Evolutionary conservation across 2,113 vertebrate species (phyloP), one percentile per base, ranked within the genome.

Genomic region (Xiphophorus couchianus): DNA sequence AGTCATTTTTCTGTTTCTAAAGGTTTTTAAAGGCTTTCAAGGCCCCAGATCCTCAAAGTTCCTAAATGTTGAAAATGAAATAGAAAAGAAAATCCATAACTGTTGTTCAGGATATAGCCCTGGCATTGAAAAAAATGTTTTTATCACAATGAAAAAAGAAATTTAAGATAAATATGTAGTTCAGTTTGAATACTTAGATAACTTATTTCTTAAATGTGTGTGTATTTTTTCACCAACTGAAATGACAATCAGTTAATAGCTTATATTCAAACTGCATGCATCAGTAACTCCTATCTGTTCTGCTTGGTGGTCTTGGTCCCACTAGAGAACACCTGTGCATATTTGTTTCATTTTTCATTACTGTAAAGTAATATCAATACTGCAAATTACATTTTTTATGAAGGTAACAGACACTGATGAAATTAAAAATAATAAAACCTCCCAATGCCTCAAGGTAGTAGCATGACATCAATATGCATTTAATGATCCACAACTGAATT

Each of bases 331-430:
- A 37, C 74, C 79, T 78, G 3, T 65, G 37, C 19, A 80, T 84
- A 74, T 88, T 81, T 80, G 61, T 84, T 77, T 71, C 44, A 83
- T 78, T 88, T 92, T 87, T 67, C 75, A 93, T 90, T 81, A 89
- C 86, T 67, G 80, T 77, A 78, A 85, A 74, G 37, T 79, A 61
- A 12, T 81, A 81, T 85, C 74, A 90, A 87, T 90, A 84, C 71
- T 80, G 81, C 74, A 78, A 86, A 88, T 88, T 86, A 88, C 22
- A 62, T 74, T 78, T 72, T 82, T 64, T 19, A 33, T 31, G 7
- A 74, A 73, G 81, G 67, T 83, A 54, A 84, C 69, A 84, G 62
- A 84, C 74, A 71, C 65, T 81, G 70, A 85, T 83, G 66, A 90
- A 92, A 90, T 83, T 73, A 85, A 83, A 69, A 62, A 81, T 82